phyloP scores from a whole-genome alignment of 2,113 vertebrate genomes.

The Podocnemis expansa region DNA sequence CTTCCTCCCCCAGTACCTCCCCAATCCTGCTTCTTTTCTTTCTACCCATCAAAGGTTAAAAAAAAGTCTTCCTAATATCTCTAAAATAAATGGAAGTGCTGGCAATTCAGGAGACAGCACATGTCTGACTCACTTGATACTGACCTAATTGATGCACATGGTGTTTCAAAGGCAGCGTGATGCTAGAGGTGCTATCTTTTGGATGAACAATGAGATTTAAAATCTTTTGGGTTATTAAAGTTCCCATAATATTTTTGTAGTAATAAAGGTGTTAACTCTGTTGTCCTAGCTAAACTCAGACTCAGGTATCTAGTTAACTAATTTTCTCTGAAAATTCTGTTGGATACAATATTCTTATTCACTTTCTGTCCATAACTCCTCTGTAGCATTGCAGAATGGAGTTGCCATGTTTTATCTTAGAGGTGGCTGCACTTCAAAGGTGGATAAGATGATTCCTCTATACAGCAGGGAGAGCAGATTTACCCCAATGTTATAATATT shows the following conservation, averaged over 20 bases:
- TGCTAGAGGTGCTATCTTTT: neutral
- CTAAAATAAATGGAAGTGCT: neutral
- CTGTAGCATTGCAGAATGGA: fast-evolving
- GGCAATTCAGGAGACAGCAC: neutral
- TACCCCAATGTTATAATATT: too few species aligned
- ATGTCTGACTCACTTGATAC: neutral
- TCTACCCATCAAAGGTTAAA: neutral
- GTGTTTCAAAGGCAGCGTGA: neutral
- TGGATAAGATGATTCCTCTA: neutral
- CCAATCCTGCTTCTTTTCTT: neutral
- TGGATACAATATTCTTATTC: neutral
- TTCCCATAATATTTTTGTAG: neutral
- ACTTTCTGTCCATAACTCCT: neutral
- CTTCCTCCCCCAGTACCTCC: neutral
- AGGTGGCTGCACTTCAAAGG: neutral
- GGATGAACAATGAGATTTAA: neutral
- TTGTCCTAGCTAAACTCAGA: neutral
- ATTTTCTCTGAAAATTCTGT: neutral
- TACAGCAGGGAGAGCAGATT: neutral
- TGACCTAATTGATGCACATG: neutral
- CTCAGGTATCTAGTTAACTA: neutral
- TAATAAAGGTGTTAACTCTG: neutral
- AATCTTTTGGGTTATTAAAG: neutral
- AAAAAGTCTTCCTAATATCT: neutral
- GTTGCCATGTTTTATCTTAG: fast-evolving